Evolutionary conservation across 1,140 invertebrate species (phyloP).

Genomic region (Cylas formicarius): DNA sequence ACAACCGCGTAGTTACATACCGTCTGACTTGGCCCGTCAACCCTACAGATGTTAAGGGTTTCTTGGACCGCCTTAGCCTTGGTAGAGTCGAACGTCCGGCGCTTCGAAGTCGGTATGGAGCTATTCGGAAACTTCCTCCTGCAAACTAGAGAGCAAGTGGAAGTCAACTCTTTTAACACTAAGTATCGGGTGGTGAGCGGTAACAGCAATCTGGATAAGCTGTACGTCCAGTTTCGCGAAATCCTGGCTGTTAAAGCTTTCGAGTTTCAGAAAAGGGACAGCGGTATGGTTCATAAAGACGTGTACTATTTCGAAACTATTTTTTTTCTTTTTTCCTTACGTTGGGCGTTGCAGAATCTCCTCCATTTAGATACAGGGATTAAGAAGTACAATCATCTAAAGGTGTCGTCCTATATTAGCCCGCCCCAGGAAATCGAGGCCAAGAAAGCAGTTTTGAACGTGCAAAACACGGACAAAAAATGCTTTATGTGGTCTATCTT

Average conservation of each 20-base stretch:
- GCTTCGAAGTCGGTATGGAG: constrained; percentile 1
- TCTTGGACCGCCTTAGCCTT: no score
- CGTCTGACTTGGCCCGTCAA: no score
- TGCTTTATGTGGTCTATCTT: constrained; percentile 39
- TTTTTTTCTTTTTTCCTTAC: constrained; percentile 4
- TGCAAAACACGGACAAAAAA: constrained; percentile 37
- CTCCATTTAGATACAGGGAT: constrained; percentile 12
- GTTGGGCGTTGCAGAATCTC: constrained; percentile 7
- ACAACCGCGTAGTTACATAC: no score
- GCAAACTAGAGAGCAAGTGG: constrained; percentile 1
- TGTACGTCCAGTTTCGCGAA: background rate
- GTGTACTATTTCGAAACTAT: no score
- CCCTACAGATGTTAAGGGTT: no score
- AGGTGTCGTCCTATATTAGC: constrained; percentile 31
- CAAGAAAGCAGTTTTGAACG: constrained; percentile 38
- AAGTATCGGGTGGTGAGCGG: background rate
- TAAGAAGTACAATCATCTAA: constrained; percentile 32
- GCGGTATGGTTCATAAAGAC: no score
- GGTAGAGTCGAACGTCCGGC: no score
- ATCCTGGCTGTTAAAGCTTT: constrained; percentile 1
- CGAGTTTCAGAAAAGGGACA: constrained; percentile 16
- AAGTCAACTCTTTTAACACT: constrained; percentile 13
- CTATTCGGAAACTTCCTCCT: constrained; percentile 8
- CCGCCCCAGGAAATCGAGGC: constrained; percentile 33
- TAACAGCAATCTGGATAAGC: background rate